Conservation (phyloP, 2,888 invertebrate genomes). For the Xestia xanthographa region DNA sequence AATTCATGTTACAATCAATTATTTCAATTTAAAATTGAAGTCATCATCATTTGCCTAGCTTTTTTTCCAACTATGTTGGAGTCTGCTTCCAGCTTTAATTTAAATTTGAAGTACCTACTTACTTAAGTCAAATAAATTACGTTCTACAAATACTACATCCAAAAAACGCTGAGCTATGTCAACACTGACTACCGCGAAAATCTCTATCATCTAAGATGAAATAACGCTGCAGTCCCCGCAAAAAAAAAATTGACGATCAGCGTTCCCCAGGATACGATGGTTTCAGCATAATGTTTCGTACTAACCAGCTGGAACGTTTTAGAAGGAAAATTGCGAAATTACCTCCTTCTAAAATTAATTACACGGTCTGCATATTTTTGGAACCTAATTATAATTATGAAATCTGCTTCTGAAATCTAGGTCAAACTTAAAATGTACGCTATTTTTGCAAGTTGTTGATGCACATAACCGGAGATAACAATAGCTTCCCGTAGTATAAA, state of each 20-base stretch:
- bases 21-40: neutral
- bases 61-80: neutral
- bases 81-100: neutral
- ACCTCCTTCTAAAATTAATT: constrained; percentile 29
- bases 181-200: neutral
- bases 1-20: neutral
- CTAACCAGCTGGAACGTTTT: neutral
- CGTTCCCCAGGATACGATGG: neutral
- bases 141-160: neutral
- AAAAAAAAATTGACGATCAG: neutral
- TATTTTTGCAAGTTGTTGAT: constrained; percentile 38
- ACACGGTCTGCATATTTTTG: constrained; percentile 18
- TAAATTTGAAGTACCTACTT: neutral
- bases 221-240: neutral
- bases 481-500: constrained; percentile 38
- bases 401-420: constrained; percentile 40
- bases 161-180: neutral
- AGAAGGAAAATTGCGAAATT: constrained; percentile 31
- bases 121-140: neutral
- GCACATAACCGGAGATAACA: constrained; percentile 29
- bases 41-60: neutral
- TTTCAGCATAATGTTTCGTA: neutral
- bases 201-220: neutral
- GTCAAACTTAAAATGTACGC: constrained; percentile 17
- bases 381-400: constrained; percentile 18